Base-by-base conservation (phyloP, 1,140 invertebrate species). In the Drosophila pandora region DNA sequence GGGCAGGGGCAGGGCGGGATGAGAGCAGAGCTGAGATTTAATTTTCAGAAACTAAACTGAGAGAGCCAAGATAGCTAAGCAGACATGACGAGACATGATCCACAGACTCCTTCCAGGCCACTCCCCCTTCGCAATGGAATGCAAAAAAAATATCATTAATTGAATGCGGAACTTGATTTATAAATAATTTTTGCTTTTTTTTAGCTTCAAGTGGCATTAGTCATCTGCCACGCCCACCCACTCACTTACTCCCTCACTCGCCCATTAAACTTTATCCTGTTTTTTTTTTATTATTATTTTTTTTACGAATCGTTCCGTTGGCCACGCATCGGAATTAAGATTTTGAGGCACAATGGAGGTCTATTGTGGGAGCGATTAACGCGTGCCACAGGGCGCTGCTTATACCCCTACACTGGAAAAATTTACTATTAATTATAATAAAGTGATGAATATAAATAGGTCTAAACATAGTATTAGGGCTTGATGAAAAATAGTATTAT, bases 291-390 rank as follows among this genome's bases (percentile, higher is more conserved):
- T 49, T 47, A 22, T 32, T 25, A 12, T 37, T 62, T 32, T 63
- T 52, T 30, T 63, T 71, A 75, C 63, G 64, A 49, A 81, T 76
- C 73, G 62, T 64, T 76, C 63, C 48, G 79, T 68, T 76, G 79
- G 72, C 62, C 77, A 81, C 39, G 77, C 77, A 69, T 47, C 3
- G 21, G 9, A 21, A 22, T 47, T 47, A 22, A 47, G 55, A 22
- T 30, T 54, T 43, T 47, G 48, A 32, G 50, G 53, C 55, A 79
- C 75, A 79, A 79, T 74, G 69, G 45, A 45, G 39, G 48, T 32
- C 54, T 61, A 76, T 81, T 81, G 78, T 81, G 65, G 54, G 63
- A 8, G 41, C 52, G 60, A 72, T 78, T 78, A 78, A 65, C 52
- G 76, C 73, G 76, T 72, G 68, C 74, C 48, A 50, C 48, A 43